Base-by-base conservation (phyloP, 2,888 invertebrate species). In the Cyclophora punctaria region DNA sequence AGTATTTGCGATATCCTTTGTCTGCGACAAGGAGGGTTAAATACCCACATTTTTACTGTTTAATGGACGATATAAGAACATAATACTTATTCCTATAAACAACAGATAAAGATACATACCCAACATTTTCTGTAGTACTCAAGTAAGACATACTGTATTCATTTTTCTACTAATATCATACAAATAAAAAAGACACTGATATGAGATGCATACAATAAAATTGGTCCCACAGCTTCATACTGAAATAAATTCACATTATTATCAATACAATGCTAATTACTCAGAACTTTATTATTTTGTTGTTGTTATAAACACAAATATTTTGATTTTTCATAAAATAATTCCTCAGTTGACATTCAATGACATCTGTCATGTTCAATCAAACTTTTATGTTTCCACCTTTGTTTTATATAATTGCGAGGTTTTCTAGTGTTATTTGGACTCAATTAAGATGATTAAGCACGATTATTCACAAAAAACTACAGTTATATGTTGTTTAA, bases 121-220 rank as follows among this genome's bases (percentile, higher is more conserved):
- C 87, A 74, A 89, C 86, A 84, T 87, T 89, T 84, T 88, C 89
- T 67, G 89, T 77, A 66, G 89, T 74, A 73, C 89, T 89, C 84
- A 89, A 81, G 83, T 80, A 89, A 77, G 89, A 89, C 89, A 89
- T 89, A 72, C 63, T 89, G 82, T 68, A 71, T 75, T 80, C 88
- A 88, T 89, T 82, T 82, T 87, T 83, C 71, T 77, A 77, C 77
- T 73, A 76, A 71, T 33, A 63, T 71, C 62, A 71, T 70, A 74
- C 62, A 76, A 77, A 37, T 37, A 37, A 75, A 63, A 73, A 75
- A 66, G 62, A 59, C 68, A 70, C 60, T 71, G 72, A 65, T 66
- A 71, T 64, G 64, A 73, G 69, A 67, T 73, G 68, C 67, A 64
- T 64, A 69, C 63, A 67, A 67, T 70, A 62, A 63, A 66, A 69